phyloP scores from a whole-genome alignment of 2,888 invertebrate species.

The Melanotus villosus region DNA sequence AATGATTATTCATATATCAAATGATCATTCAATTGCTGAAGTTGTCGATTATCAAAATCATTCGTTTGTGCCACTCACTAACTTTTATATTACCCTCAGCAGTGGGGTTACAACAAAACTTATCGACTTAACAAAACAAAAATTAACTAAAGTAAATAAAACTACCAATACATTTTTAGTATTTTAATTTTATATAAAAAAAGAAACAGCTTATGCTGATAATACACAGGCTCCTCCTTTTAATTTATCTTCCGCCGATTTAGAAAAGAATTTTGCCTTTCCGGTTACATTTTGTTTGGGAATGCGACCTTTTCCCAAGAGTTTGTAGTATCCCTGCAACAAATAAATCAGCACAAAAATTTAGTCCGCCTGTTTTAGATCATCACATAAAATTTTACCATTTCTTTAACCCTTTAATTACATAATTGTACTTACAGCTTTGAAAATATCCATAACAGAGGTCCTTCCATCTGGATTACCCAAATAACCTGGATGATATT shows the following conservation, averaged over 20 bases:
- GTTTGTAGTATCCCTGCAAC: slow-evolving; percentile 94
- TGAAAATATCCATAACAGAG: slow-evolving; percentile 96
- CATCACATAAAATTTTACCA: slow-evolving; percentile 47
- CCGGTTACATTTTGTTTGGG: slow-evolving; percentile 99
- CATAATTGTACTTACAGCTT: slow-evolving; percentile 83
- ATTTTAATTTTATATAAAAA: background rate
- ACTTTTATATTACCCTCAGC: no score
- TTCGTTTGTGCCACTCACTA: no score
- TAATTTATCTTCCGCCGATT: slow-evolving; percentile 96
- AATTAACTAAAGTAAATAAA: no score
- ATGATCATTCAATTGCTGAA: no score
- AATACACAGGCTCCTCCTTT: slow-evolving; percentile 99
- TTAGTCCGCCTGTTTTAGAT: slow-evolving; percentile 72
- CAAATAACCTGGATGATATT: slow-evolving; percentile 99
- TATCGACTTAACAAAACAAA: no score
- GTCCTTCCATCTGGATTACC: slow-evolving; percentile 96
- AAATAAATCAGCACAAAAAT: slow-evolving; percentile 59
- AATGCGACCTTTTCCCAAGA: slow-evolving; percentile 96
- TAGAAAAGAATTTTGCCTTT: slow-evolving; percentile 99
- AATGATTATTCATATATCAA: no score
- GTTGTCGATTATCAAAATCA: no score
- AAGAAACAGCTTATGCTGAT: slow-evolving; percentile 79
- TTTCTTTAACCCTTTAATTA: background rate
- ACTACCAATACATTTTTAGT: background rate
- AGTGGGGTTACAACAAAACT: no score